phyloP scores from a whole-genome alignment of 2,888 invertebrate genomes.

The Mythimna ferrago region DNA sequence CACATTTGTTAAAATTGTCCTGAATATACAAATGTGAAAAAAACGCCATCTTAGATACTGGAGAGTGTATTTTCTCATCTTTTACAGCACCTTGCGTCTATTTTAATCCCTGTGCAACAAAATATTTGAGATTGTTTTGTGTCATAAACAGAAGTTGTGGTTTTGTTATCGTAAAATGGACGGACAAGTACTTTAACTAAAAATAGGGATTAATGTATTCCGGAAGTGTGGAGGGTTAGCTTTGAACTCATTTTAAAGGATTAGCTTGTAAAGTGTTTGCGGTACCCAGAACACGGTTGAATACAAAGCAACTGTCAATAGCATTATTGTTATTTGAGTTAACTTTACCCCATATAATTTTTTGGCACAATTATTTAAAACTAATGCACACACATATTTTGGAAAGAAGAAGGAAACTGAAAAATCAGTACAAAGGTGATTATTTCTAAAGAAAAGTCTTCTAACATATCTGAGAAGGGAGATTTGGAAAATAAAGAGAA shows the following conservation, averaged over 20 bases:
- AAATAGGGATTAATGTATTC: slow-evolving; percentile 58
- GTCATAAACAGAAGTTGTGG: slow-evolving; percentile 51
- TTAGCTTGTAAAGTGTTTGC: slow-evolving; percentile 30
- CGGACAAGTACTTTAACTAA: slow-evolving; percentile 46
- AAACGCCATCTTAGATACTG: not conserved
- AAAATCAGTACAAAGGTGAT: too few relatives aligned
- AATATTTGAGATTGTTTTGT: slow-evolving; percentile 39
- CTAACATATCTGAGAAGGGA: too few relatives aligned
- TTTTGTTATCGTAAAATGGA: slow-evolving; percentile 39
- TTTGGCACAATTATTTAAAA: too few relatives aligned
- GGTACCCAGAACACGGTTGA: slow-evolving; percentile 23
- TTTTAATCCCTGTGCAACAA: slow-evolving; percentile 29
- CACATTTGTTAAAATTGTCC: not conserved
- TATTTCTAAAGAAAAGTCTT: too few relatives aligned
- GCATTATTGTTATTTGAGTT: not conserved
- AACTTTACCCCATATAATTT: too few relatives aligned
- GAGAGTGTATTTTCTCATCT: not conserved
- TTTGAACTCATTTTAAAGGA: slow-evolving; percentile 39
- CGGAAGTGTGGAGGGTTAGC: slow-evolving; percentile 54
- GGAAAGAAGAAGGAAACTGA: too few relatives aligned
- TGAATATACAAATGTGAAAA: not conserved
- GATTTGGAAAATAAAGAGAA: too few relatives aligned
- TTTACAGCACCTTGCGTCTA: not conserved
- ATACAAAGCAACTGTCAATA: slow-evolving; percentile 51
- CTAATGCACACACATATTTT: too few relatives aligned